Evolutionary conservation across 2,113 vertebrate species (phyloP).

Genomic region (Zapus hudsonius): DNA sequence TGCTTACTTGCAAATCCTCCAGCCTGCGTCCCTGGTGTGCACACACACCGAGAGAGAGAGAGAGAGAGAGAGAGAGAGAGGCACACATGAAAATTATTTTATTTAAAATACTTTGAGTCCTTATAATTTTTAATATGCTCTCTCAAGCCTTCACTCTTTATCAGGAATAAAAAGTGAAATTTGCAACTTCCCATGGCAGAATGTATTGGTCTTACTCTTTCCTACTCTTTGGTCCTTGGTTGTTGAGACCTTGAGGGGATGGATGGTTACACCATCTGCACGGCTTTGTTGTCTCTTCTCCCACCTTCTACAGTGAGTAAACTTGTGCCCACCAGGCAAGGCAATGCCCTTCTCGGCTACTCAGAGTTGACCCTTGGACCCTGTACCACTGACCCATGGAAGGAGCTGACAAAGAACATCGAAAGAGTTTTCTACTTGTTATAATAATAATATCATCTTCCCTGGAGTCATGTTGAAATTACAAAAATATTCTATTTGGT

Average conservation of each 20-base stretch:
- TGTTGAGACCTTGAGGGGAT: background rate
- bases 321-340: background rate
- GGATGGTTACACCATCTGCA: background rate
- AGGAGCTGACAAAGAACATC: background rate
- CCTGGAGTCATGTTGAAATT: slow-evolving; percentile 35
- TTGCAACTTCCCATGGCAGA: slow-evolving; percentile 5
- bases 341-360: background rate
- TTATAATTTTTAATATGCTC: background rate
- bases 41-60: no score
- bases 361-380: background rate
- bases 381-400: slow-evolving; percentile 18
- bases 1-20: no score
- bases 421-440: slow-evolving; percentile 44
- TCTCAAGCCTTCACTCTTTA: background rate
- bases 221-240: background rate
- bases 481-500: slow-evolving; percentile 51
- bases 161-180: slow-evolving; percentile 5
- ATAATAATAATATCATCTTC: slow-evolving; percentile 39
- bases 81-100: no score
- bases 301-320: background rate
- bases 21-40: no score
- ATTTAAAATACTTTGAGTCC: background rate
- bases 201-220: background rate
- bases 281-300: background rate
- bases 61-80: no score